A percentile compares a stretch with the other conserved stretches of the same genome.
Conservation (phyloP, 2,888 invertebrate species). For the Nowickia ferox region DNA sequence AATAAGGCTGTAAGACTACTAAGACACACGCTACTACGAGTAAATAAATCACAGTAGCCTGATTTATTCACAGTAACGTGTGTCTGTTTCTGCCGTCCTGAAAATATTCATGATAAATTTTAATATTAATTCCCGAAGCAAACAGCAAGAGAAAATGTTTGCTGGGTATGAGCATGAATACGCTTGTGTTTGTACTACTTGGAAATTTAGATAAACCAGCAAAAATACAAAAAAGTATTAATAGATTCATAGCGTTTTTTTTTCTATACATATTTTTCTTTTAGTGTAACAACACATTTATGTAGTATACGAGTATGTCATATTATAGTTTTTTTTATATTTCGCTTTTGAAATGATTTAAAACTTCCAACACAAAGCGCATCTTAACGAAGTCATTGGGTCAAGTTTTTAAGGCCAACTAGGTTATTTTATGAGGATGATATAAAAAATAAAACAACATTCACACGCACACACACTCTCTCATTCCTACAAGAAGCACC, state of each 20-base stretch:
- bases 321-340: conserved; percentile 13
- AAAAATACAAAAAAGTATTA: conserved; percentile 44
- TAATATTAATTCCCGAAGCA: background rate
- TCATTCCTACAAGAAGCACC: conserved; percentile 28
- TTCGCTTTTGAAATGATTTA: conserved; percentile 57
- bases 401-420: conserved; percentile 74
- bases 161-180: background rate
- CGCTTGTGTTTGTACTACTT: background rate
- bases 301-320: conserved; percentile 38
- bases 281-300: conserved; percentile 9
- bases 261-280: background rate
- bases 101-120: too few relatives aligned
- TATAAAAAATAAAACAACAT: conserved; percentile 36
- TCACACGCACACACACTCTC: conserved; percentile 4
- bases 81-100: too few relatives aligned
- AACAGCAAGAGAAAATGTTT: background rate
- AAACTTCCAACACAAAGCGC: conserved; percentile 70
- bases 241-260: conserved; percentile 46
- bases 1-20: too few relatives aligned
- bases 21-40: too few relatives aligned
- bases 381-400: conserved; percentile 73
- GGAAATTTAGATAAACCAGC: conserved; percentile 9
- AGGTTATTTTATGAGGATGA: conserved; percentile 67
- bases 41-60: too few relatives aligned
- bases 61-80: too few relatives aligned